A percentile compares a stretch with the other conserved stretches of the same genome.
Evolutionary conservation across 2,113 vertebrate genomes (phyloP).

Genomic region (Sorex fumeus): DNA sequence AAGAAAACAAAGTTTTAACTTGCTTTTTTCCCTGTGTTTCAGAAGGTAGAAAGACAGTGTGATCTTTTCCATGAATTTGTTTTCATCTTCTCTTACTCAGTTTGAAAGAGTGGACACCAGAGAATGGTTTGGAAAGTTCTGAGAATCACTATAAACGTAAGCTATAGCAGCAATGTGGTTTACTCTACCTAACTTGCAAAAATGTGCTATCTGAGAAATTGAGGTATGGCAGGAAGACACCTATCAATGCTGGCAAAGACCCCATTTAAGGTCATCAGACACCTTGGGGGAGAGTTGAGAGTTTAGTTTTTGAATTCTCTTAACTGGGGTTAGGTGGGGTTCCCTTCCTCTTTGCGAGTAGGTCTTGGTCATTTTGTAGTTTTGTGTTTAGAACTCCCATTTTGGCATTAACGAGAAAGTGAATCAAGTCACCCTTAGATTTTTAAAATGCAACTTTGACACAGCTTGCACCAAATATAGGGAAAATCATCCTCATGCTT

Average conservation of each 20-base stretch:
- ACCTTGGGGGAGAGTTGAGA: neutral
- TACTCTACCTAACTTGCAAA: neutral
- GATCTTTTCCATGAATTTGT: neutral
- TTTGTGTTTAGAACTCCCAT: too few species aligned
- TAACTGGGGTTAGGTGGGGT: neutral
- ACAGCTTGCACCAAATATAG: too few species aligned
- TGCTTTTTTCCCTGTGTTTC: neutral
- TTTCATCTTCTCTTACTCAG: neutral
- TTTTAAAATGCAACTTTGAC: too few species aligned
- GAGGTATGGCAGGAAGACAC: neutral
- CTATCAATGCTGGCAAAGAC: neutral
- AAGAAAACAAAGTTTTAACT: neutral
- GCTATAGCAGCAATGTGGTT: neutral
- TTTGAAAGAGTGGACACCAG: neutral
- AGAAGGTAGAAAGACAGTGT: neutral
- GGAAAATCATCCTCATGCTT: too few species aligned
- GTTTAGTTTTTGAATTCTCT: neutral
- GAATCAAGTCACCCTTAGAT: too few species aligned
- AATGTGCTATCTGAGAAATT: neutral
- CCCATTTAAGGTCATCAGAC: neutral
- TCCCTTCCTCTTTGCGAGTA: too few species aligned
- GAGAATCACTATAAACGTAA: neutral
- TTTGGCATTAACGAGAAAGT: too few species aligned
- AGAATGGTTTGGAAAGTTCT: neutral
- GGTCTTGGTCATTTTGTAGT: too few species aligned